Base-by-base conservation (phyloP, 2,113 vertebrate genomes). In the Actenoides hombroni region DNA sequence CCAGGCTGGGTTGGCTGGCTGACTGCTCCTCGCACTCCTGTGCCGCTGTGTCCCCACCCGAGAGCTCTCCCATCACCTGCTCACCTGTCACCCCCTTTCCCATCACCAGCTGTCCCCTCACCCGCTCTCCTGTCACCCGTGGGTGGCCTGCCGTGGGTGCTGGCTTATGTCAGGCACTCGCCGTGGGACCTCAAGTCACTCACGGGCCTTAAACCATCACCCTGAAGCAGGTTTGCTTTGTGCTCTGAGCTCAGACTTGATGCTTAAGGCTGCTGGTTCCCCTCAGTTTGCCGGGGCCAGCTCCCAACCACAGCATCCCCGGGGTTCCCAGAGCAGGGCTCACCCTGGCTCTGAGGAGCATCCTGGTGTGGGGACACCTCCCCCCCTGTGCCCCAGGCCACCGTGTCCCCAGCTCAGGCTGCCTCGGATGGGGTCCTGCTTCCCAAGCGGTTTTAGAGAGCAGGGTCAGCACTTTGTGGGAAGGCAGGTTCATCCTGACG, bases 401-500 rank as follows among this genome's bases (percentile, higher is more conserved):
- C 13, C 1, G 28, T 17, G 54, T 74, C 60, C 84, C 73, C 44
- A 16, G 57, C n/a, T 33, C 1, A 25, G 64, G 74, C 77, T 33
- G 39, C 13, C 37, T 11, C 61, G 48, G 65, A 10, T 2, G 2
- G 15, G 0, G 6, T 37, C 51, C 42, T 5, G 6, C 28, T 49
- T 16, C 5, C 11, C 37, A 0, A 0, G 23, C 6, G 24, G 0
- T 11, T 23, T 17, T 16, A 19, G 21, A 40, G 4, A 7, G 1
- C 3, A 11, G 49, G 73, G 4, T 33, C 1, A 0, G 13, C 8
- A 23, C 6, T 37, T 31, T 48, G 61, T 51, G 31, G 70, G 19
- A 13, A 6, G 37, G 21, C 48, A 46, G 61, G 25, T 31, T 73
- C 6, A 0, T 37, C 68, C 76, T 5, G 0, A 3, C 0, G 1